phyloP scores from a whole-genome alignment of 2,113 vertebrate species.

The Daubentonia madagascariensis region DNA sequence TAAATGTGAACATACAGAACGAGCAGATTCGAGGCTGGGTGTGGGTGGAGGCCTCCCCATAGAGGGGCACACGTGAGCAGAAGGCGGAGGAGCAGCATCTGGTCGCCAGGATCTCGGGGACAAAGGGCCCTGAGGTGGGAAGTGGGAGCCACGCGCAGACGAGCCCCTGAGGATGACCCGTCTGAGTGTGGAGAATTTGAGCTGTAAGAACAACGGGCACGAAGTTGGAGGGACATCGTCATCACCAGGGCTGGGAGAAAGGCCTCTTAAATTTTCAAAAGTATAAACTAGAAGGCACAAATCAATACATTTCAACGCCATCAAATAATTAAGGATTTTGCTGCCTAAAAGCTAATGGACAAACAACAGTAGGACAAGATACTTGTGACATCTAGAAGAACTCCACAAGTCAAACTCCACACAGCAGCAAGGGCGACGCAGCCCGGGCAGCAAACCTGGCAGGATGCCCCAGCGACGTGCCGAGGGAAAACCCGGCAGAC shows the following conservation, averaged over 20 bases:
- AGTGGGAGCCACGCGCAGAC: neutral
- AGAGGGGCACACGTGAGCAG: rapidly evolving
- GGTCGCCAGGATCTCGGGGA: neutral
- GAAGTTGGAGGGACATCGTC: neutral
- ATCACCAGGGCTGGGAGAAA: neutral
- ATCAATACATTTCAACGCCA: neutral
- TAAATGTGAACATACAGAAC: neutral
- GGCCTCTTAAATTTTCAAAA: neutral
- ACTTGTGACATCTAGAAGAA: neutral
- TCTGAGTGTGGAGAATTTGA: neutral
- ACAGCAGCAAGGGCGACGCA: neutral
- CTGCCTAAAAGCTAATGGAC: neutral
- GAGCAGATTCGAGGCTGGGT: neutral
- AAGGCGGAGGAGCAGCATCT: too few relatives aligned
- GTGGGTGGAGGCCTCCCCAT: neutral
- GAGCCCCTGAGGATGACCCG: too few relatives aligned
- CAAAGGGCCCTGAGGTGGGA: neutral
- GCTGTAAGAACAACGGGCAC: neutral
- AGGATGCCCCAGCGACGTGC: neutral
- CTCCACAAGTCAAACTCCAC: neutral
- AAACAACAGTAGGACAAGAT: neutral
- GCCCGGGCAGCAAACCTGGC: rapidly evolving
- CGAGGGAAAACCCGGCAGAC: neutral
- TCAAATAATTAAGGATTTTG: neutral
- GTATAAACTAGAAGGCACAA: neutral